A percentile compares a stretch with the other conserved stretches of the same genome.
Conservation (phyloP, 2,888 invertebrate genomes). For the Nipponacmea schrenckii region DNA sequence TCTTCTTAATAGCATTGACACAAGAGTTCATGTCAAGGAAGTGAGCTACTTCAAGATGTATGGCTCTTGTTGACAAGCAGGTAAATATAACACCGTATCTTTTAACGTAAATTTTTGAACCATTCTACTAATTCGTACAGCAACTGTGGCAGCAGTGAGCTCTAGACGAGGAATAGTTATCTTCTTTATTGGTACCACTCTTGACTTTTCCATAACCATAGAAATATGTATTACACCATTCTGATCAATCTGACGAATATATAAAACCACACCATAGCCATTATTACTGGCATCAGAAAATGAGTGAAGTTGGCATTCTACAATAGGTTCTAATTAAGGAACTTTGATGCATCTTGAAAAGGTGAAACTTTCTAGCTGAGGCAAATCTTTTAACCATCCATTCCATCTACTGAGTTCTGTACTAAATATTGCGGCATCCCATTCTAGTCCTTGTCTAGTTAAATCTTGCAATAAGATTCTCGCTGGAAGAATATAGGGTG, state of each 20-base stretch:
- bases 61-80: conserved; percentile 24
- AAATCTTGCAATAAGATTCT: background rate
- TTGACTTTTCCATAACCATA: conserved; percentile 24
- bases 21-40: conserved; percentile 24
- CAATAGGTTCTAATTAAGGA: background rate
- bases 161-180: conserved; percentile 25
- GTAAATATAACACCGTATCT: conserved; percentile 35
- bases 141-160: conserved; percentile 21
- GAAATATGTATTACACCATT: conserved; percentile 15
- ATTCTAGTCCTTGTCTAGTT: too few relatives aligned
- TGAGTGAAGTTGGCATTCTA: background rate
- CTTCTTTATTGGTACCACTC: conserved; percentile 25
- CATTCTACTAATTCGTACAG: conserved; percentile 11
- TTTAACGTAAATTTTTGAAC: conserved; percentile 17
- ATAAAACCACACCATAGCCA: conserved; percentile 6
- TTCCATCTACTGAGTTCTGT: background rate
- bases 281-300: conserved; percentile 8
- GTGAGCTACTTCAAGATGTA: conserved; percentile 28
- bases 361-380: background rate
- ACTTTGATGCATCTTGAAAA: conserved; percentile 9
- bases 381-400: conserved; percentile 14
- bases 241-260: conserved; percentile 4
- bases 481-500: conserved; percentile 12
- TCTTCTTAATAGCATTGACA: too few relatives aligned
- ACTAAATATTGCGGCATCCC: too few relatives aligned